Evolutionary conservation across 2,888 invertebrate species (phyloP), one percentile per base, ranked within the genome.

Genomic region (Torymus tubicola): DNA sequence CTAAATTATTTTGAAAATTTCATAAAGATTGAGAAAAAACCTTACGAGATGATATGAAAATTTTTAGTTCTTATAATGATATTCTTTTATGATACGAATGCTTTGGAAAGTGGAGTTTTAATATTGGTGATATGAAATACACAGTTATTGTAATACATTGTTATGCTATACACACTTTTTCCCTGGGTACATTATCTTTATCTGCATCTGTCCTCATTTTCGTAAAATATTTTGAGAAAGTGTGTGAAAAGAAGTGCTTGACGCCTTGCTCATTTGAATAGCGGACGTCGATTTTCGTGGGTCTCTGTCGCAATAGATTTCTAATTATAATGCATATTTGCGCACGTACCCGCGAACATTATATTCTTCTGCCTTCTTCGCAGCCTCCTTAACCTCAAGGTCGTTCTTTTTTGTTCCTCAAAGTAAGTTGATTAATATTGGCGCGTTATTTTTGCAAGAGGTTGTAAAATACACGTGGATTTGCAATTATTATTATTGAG

Each of bases 141-240:
- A 42, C 1, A 42, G 42, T 42, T 31, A 31, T 31, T 31, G 10
- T 42, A 8, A 8, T 8, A 42, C 42, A 42, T 42, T 42, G 42
- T 42, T 31, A 31, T 31, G 31, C 4, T 42, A 42, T 8, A 42
- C 42, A 42, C 42, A 42, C 42, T 42, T 2, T 42, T 42, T 42
- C 42, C 42, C 42, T 42, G 42, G 42, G 8, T 8, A 5, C 8
- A 5, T 5, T 42, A 42, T 42, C 42, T 42, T 42, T 42, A 42
- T 42, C 42, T 42, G 42, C 42, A 42, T 42, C 42, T 42, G 42
- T 72, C 63, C 16, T 5, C 4, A 4, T n/a, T 74, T 52, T 60
- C 16, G 67, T 53, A 53, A 67, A 75, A 75, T 52, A 64, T 58
- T 74, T 74, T 67, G 52, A 67, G 74, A 65, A 74, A 74, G 67